A percentile compares a stretch with the other conserved stretches of the same genome.
Evolutionary conservation across 2,888 invertebrate species (phyloP).

Genomic region (Limenitis arthemis): DNA sequence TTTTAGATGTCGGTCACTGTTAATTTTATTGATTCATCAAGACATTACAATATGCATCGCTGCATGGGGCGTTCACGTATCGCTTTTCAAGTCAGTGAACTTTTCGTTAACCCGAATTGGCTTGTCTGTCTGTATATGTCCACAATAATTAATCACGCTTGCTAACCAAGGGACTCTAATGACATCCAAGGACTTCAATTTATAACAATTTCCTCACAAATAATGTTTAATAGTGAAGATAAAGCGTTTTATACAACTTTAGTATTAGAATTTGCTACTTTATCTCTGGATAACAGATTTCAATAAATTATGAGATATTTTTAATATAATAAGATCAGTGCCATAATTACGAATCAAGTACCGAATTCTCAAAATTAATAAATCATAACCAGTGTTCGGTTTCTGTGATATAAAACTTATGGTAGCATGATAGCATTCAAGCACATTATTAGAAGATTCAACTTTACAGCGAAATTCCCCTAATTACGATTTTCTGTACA

Average conservation of each 20-base stretch:
- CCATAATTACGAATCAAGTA: too few relatives aligned
- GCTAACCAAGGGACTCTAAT: slow-evolving; percentile 51
- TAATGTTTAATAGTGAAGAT: slow-evolving; percentile 47
- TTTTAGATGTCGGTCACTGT: slow-evolving; percentile 4
- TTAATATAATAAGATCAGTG: too few relatives aligned
- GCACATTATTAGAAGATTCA: too few relatives aligned
- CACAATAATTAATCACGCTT: slow-evolving; percentile 60
- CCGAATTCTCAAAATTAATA: too few relatives aligned
- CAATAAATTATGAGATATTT: too few relatives aligned
- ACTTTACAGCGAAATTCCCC: too few relatives aligned
- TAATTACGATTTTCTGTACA: too few relatives aligned
- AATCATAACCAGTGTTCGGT: too few relatives aligned
- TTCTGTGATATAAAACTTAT: too few relatives aligned
- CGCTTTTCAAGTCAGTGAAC: slow-evolving; percentile 51
- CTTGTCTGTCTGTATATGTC: slow-evolving; percentile 44
- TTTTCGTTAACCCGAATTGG: slow-evolving; percentile 52
- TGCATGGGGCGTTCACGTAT: slow-evolving; percentile 28
- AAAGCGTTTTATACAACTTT: slow-evolving; percentile 21
- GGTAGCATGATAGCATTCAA: too few relatives aligned
- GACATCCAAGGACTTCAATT: slow-evolving; percentile 59
- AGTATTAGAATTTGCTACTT: too few relatives aligned
- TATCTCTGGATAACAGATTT: too few relatives aligned
- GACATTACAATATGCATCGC: slow-evolving; percentile 22
- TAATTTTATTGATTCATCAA: slow-evolving; percentile 16
- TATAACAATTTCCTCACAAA: slow-evolving; percentile 50